A percentile compares a stretch with the other conserved stretches of the same genome.
Conservation (phyloP, 2,113 vertebrate species). For the Megaceryle torquata region DNA sequence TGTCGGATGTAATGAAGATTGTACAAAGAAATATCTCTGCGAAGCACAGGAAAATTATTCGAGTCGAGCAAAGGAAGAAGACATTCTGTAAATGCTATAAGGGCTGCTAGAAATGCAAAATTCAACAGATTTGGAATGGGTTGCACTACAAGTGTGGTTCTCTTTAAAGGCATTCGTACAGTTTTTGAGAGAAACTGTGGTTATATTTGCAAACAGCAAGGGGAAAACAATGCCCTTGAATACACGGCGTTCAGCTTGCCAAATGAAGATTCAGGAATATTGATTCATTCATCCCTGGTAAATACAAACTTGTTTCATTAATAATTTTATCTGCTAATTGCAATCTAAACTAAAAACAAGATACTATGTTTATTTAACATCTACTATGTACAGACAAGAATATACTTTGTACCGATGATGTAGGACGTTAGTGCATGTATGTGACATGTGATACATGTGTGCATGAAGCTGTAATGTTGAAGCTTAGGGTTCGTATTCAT, state of each 20-base stretch:
- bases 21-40: slow-evolving; percentile 55
- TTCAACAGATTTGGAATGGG: slow-evolving; percentile 85
- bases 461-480: background rate
- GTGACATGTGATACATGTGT: background rate
- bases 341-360: slow-evolving; percentile 4
- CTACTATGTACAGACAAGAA: background rate
- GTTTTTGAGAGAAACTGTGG: slow-evolving; percentile 93
- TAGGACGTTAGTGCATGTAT: background rate
- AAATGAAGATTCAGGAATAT: slow-evolving; percentile 84
- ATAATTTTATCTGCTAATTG: slow-evolving; percentile 19
- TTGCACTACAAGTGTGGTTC: slow-evolving; percentile 91
- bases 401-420: background rate
- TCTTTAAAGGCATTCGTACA: slow-evolving; percentile 90
- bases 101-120: slow-evolving; percentile 75
- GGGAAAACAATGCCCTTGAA: slow-evolving; percentile 83
- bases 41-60: slow-evolving; percentile 56
- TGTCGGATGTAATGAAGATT: slow-evolving; percentile 65
- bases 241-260: slow-evolving; percentile 81
- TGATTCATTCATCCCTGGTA: slow-evolving; percentile 79
- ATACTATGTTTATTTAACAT: background rate
- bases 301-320: slow-evolving; percentile 77
- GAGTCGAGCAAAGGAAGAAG: slow-evolving; percentile 64
- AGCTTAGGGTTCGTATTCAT: background rate
- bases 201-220: slow-evolving; percentile 88
- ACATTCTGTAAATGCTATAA: slow-evolving; percentile 65